These are phyloP conservation scores for Apis laboriosa DNA, from an alignment of 1,140 invertebrate genomes.

Conservation along the genomic window DNA sequence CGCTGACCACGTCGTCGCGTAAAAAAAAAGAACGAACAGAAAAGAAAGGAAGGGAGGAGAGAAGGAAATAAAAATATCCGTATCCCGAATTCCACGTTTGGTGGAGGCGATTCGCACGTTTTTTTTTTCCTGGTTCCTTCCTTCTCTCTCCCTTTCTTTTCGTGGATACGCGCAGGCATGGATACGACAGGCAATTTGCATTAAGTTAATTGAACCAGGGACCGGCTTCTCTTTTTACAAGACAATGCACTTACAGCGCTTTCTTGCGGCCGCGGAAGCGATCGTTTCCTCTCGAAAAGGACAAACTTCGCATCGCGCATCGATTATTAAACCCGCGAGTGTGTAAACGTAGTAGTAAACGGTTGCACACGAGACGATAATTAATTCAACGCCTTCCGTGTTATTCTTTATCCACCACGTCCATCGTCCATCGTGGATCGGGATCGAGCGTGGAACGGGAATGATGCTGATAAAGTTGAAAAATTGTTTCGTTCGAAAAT, in stretches of 20 bases:
- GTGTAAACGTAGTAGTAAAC: conserved; percentile 42
- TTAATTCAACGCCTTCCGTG: conserved; percentile 65
- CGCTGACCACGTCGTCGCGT: background rate
- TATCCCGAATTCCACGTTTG: conserved; percentile 41
- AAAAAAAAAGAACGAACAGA: background rate
- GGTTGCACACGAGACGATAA: conserved; percentile 47
- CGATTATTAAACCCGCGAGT: conserved; percentile 65
- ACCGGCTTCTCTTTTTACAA: conserved; percentile 59
- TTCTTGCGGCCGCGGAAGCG: conserved; percentile 47
- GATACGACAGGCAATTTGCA: conserved; percentile 65
- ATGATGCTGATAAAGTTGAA: conserved; percentile 62
- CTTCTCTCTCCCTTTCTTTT: conserved; percentile 1
- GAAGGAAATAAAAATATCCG: background rate
- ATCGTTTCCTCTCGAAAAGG: conserved; percentile 59
- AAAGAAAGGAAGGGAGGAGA: background rate
- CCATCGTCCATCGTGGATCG: conserved; percentile 23
- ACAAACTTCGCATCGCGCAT: conserved; percentile 61
- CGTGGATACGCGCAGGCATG: conserved; percentile 32
- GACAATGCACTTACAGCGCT: conserved; percentile 65
- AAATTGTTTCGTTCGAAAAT: conserved; percentile 50
- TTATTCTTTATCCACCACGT: conserved; percentile 58
- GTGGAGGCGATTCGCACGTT: conserved; percentile 48
- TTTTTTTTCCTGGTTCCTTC: conserved; percentile 39
- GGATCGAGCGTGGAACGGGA: conserved; percentile 41
- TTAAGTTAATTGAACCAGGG: conserved; percentile 66